These are phyloP conservation scores for Tenualosa thibaudeaui DNA, from an alignment of 2,797 vertebrate genomes.

Conservation along the genomic window DNA sequence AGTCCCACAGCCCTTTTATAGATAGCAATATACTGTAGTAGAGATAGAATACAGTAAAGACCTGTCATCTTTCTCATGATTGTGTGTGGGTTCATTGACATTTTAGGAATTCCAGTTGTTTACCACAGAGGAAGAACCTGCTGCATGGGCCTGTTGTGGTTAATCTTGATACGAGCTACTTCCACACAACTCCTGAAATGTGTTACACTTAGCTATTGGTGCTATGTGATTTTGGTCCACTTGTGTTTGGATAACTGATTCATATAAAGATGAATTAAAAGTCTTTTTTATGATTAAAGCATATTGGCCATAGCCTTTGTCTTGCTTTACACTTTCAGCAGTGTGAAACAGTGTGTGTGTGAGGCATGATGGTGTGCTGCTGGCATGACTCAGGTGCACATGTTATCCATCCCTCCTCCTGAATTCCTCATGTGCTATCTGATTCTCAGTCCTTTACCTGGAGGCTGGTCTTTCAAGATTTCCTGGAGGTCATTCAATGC, in stretches of 20 bases:
- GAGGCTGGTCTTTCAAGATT: slow-evolving; percentile 44
- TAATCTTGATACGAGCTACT: background rate
- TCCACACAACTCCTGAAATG: background rate
- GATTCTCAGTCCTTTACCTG: slow-evolving; percentile 40
- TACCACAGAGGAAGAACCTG: slow-evolving; percentile 47
- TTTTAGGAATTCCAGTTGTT: slow-evolving; percentile 72
- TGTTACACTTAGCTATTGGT: background rate
- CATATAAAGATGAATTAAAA: background rate
- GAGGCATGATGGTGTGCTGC: background rate
- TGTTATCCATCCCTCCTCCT: slow-evolving; percentile 37
- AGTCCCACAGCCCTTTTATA: background rate
- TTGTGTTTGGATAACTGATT: background rate
- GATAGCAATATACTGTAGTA: background rate
- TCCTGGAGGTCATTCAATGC: slow-evolving; percentile 29
- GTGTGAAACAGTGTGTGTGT: background rate
- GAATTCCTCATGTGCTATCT: slow-evolving; percentile 47
- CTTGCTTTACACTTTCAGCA: background rate
- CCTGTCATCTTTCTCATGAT: slow-evolving; percentile 63
- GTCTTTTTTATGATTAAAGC: background rate
- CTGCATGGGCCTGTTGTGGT: background rate
- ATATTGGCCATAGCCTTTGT: background rate
- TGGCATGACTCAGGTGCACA: slow-evolving; percentile 25
- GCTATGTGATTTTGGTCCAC: slow-evolving; percentile 10
- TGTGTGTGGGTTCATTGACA: slow-evolving; percentile 74
- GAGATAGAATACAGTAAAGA: background rate